phyloP scores from a whole-genome alignment of 37 sponge, comb jelly and placozoan species.

The Corticium candelabrum region DNA sequence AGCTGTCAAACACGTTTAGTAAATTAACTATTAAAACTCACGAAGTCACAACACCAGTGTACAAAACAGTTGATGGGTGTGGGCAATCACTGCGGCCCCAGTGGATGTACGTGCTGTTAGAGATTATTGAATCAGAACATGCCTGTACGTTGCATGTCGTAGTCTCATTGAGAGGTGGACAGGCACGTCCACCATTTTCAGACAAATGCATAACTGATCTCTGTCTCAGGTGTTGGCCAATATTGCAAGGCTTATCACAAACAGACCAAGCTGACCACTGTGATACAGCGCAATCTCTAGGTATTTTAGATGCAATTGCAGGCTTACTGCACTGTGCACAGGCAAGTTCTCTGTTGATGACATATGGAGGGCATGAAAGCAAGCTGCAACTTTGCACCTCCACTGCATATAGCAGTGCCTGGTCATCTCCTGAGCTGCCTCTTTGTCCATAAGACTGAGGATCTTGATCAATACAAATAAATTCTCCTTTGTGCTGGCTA shows the following conservation, averaged over 20 bases:
- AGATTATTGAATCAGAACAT: neutral
- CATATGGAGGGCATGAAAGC: constrained; percentile 18
- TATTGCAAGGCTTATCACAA: neutral
- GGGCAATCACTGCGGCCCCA: neutral
- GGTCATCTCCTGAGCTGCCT: neutral
- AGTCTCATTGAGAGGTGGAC: neutral
- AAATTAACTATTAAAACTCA: neutral
- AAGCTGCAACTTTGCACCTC: constrained; percentile 7
- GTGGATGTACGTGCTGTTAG: neutral
- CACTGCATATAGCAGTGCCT: neutral
- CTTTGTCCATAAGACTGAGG: neutral
- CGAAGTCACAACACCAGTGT: neutral
- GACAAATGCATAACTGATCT: neutral
- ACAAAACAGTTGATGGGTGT: neutral
- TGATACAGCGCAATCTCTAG: neutral
- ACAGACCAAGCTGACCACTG: neutral
- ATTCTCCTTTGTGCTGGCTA: constrained; percentile 2
- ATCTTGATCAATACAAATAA: constrained; percentile 10
- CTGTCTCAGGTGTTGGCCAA: neutral
- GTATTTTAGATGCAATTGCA: neutral
- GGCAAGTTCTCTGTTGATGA: constrained; percentile 1
- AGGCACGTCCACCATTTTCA: neutral
- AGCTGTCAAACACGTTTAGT: neutral
- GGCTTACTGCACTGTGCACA: neutral
- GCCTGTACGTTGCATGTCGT: neutral